phyloP scores from a whole-genome alignment of 2,797 vertebrate species.

The Macropus fuliginosus region DNA sequence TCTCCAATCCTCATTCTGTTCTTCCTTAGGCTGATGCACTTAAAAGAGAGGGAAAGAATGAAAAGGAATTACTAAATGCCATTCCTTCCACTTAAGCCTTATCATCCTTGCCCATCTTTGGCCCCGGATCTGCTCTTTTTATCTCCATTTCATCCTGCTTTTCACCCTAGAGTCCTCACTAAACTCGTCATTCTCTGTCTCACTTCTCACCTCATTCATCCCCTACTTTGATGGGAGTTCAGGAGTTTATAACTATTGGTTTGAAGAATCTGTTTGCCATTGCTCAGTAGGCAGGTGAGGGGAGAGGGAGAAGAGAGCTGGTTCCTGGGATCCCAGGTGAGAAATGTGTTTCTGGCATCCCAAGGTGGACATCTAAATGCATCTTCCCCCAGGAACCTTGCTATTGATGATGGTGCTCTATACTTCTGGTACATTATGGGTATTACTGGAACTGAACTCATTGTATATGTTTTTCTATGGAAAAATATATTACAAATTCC shows the following conservation, averaged over 20 bases:
- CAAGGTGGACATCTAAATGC: neutral
- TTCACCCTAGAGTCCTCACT: neutral
- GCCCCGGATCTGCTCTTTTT: neutral
- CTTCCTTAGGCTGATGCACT: neutral
- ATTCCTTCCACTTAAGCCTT: neutral
- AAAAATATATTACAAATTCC: constrained; percentile 39
- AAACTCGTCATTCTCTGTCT: neutral
- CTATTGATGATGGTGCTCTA: constrained; percentile 31
- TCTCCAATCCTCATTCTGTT: neutral
- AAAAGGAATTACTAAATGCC: neutral
- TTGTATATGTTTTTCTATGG: constrained; percentile 20
- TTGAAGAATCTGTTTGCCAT: neutral
- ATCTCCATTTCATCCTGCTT: neutral
- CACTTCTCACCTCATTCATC: neutral
- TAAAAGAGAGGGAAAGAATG: neutral
- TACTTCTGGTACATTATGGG: neutral
- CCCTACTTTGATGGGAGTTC: neutral
- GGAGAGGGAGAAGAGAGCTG: neutral
- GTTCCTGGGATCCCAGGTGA: neutral
- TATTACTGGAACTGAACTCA: neutral
- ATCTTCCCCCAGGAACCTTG: constrained; percentile 28
- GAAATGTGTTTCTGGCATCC: neutral
- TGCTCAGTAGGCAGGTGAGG: neutral
- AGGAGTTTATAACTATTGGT: neutral
- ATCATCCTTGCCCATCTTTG: neutral